Percentiles rank a stretch among this genome's conserved stretches.
Evolutionary conservation across 1,140 invertebrate genomes (phyloP).

Genomic region (Drosophila nebulosa): DNA sequence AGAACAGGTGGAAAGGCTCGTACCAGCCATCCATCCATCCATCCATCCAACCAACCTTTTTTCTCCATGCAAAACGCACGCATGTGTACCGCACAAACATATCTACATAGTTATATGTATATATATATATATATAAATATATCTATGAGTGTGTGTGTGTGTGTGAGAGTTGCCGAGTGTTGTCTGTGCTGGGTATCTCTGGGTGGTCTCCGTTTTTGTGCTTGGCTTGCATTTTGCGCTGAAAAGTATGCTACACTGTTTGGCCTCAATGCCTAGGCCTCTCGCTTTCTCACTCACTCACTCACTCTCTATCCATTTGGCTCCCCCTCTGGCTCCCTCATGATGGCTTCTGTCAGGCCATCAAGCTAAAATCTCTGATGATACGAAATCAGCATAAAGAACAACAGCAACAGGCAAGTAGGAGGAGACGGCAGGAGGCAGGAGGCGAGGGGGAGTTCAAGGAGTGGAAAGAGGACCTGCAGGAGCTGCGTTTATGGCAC

Average conservation of each 20-base stretch:
- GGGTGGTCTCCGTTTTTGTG: constrained; percentile 36
- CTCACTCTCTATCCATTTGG: not conserved
- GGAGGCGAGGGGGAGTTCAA: constrained; percentile 4
- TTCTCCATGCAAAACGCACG: constrained; percentile 2
- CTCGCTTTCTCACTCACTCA: not conserved
- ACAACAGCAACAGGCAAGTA: constrained; percentile 40
- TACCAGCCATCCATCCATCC: not conserved
- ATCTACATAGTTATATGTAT: not conserved
- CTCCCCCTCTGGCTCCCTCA: constrained; percentile 1
- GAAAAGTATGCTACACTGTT: constrained; percentile 71
- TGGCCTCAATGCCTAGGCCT: constrained; percentile 37
- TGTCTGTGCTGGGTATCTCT: constrained; percentile 4
- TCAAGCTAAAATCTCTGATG: constrained; percentile 74
- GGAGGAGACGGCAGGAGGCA: not conserved
- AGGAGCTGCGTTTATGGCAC: constrained; percentile 56
- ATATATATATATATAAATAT: not conserved
- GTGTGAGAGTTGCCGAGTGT: too few relatives aligned
- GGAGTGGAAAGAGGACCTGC: not conserved
- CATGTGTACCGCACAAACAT: constrained; percentile 9
- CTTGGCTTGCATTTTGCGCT: constrained; percentile 63
- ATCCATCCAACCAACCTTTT: not conserved
- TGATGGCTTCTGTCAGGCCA: constrained; percentile 39
- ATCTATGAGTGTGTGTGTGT: not conserved
- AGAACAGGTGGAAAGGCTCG: not conserved
- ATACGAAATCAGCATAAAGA: constrained; percentile 77